Percentiles rank a stretch among this genome's conserved stretches.
Conservation (phyloP, 2,888 invertebrate genomes). For the Nephrotoma flavescens region DNA sequence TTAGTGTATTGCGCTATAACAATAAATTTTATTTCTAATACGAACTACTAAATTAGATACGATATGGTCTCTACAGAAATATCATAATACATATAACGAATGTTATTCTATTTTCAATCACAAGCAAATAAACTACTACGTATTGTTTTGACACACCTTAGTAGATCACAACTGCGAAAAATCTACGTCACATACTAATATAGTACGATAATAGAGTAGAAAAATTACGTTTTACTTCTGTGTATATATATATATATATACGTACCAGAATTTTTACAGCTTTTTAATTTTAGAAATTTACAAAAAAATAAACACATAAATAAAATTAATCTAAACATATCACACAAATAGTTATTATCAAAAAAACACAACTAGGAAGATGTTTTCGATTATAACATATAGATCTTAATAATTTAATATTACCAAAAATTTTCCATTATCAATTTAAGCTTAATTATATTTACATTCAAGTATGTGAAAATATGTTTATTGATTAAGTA, state of each 20-base stretch:
- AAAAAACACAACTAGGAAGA: not conserved
- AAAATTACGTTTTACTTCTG: not conserved
- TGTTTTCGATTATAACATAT: not conserved
- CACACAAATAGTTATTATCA: not conserved
- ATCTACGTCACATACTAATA: not conserved
- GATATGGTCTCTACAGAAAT: not conserved
- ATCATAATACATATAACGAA: not conserved
- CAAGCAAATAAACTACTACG: not conserved
- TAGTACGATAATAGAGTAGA: not conserved
- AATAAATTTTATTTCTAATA: too few relatives aligned
- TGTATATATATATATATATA: not conserved
- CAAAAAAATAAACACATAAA: not conserved
- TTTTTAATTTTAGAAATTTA: not conserved
- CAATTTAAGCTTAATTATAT: not conserved
- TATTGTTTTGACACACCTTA: not conserved
- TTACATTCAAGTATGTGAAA: not conserved
- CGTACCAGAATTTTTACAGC: not conserved
- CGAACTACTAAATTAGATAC: too few relatives aligned
- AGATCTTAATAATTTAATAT: not conserved
- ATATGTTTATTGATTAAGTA: not conserved
- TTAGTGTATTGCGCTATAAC: too few relatives aligned
- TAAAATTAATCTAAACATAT: not conserved
- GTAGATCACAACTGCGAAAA: not conserved
- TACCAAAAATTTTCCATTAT: not conserved
- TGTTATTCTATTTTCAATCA: not conserved